Conservation (phyloP, 1,140 invertebrate species). For the Cydia amplana region DNA sequence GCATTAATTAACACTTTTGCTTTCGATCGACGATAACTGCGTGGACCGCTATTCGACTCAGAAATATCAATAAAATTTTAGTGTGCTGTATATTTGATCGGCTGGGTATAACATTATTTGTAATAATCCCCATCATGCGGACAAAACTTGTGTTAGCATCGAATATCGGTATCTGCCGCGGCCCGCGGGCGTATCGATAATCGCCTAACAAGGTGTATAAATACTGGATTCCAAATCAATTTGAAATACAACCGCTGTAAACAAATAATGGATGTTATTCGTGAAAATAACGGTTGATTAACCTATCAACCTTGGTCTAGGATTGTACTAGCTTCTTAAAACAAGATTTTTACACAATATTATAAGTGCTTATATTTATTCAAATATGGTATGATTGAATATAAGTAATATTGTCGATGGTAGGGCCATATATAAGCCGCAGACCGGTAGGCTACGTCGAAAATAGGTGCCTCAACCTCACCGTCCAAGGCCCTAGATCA, state of each 20-base stretch:
- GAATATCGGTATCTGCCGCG: constrained; percentile 10
- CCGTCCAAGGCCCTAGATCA: too few species aligned
- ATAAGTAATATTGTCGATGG: too few species aligned
- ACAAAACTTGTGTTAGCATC: constrained; percentile 23
- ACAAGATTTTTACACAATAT: background rate
- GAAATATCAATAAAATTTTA: constrained; percentile 26
- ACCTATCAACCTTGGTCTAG: constrained; percentile 56
- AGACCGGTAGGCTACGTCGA: too few species aligned
- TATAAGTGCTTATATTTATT: too few species aligned
- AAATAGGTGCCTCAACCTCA: too few species aligned
- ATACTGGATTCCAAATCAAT: constrained; percentile 57
- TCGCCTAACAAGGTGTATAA: constrained; percentile 60
- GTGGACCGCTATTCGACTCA: constrained; percentile 9
- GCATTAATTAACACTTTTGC: constrained; percentile 21
- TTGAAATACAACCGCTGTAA: constrained; percentile 56
- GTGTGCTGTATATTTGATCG: constrained; percentile 22
- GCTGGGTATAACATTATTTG: constrained; percentile 17
- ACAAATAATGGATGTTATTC: constrained; percentile 58
- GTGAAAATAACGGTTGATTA: constrained; percentile 58
- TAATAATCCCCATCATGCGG: constrained; percentile 17
- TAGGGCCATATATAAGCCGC: too few species aligned
- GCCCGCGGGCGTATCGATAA: constrained; percentile 32
- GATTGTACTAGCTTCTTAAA: constrained; percentile 41
- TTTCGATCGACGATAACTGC: constrained; percentile 6
- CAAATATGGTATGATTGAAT: too few species aligned